Evolutionary conservation across 2,113 vertebrate species (phyloP).

Genomic region (Cinclus cinclus): DNA sequence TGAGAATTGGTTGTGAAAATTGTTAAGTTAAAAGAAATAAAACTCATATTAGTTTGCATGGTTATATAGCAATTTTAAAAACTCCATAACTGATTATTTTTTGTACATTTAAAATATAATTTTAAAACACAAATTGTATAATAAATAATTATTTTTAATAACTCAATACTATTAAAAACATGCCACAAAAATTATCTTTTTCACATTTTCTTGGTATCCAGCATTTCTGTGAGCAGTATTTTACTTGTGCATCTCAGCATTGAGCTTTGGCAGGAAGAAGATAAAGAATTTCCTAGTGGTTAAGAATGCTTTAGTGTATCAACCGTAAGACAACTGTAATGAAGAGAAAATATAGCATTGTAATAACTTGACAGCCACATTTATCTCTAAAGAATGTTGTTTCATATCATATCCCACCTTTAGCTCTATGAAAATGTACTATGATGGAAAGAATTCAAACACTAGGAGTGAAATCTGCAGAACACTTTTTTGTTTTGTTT

Average conservation of each 20-base stretch:
- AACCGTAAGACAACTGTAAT: background rate
- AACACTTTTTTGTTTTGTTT: background rate
- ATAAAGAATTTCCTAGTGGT: background rate
- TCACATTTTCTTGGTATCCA: background rate
- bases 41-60: background rate
- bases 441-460: background rate
- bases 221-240: background rate
- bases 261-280: background rate
- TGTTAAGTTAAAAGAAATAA: background rate
- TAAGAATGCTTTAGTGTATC: background rate
- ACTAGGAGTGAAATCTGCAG: background rate
- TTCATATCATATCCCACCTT: background rate
- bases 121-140: background rate
- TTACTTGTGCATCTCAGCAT: background rate
- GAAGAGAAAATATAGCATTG: background rate
- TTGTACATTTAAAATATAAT: background rate
- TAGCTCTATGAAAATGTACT: background rate
- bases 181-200: background rate
- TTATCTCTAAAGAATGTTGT: background rate
- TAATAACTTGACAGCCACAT: background rate
- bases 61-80: background rate
- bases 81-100: accelerated
- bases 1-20: background rate
- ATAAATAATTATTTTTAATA: background rate
- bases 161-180: background rate